Base-by-base conservation (phyloP, 2,888 invertebrate genomes). In the Dioctria rufipes region DNA sequence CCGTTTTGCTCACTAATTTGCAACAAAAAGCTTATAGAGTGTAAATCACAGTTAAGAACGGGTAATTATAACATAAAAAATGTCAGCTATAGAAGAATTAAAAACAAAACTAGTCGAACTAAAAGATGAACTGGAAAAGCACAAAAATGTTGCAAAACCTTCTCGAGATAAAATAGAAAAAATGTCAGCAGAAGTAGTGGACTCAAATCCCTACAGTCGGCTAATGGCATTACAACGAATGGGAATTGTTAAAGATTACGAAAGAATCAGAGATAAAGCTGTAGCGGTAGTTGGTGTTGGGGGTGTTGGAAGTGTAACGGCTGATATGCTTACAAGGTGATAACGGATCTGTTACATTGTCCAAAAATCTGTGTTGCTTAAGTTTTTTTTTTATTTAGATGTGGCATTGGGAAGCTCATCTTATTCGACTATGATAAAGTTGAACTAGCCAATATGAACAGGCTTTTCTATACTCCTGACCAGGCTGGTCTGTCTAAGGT, bases 241-340 rank as follows among this genome's bases (percentile, higher is more conserved):
- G 99, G 99, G 99, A 49, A 98, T 99, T 84, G 99, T 99, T 2
- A 93, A 98, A 84, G 96, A 99, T 88, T 99, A 99, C 88, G 98
- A 99, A 90, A 93, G 93, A 86, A 97, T 97, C 83, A 92, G 99
- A 58, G 93, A 95, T 51, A 93, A 93, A 88, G 93, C 97, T 0
- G 95, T 99, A 3, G 97, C 96, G 5, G 93, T 99, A 58, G 98
- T 99, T 8, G 99, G 99, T 3, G 95, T 99, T 0, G 99, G 99
- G 1, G 99, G 99, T 51, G 99, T 99, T n/a, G 99, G 99, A 61
- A 98, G 98, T 90, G 99, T 99, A 2, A 98, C 99, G 2, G 98
- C 99, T 60, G 99, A 99, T 91, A 99, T 99, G 99, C 90, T 99
- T 75, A 98, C 99, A 3, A 87, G 88, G 88, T 87, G 77, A 39